phyloP scores from a whole-genome alignment of 2,888 invertebrate genomes.

The Heteropelma amictum region DNA sequence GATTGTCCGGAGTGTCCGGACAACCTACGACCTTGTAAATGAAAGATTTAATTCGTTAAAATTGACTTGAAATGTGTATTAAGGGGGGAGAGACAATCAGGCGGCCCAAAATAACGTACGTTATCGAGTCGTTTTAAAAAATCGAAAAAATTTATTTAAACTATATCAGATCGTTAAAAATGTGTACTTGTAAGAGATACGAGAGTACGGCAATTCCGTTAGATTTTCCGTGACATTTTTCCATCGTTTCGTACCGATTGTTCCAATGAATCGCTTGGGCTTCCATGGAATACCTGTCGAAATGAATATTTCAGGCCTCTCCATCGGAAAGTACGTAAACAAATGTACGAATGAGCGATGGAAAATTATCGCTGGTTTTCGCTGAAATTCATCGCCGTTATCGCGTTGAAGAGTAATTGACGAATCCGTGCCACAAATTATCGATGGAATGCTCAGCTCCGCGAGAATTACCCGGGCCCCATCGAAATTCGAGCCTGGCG shows the following conservation, averaged over 20 bases:
- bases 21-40: constrained; percentile 66
- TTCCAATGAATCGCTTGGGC: constrained; percentile 69
- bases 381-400: background rate
- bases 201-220: constrained; percentile 67
- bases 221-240: constrained; percentile 63
- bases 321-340: too few relatives aligned
- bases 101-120: too few relatives aligned
- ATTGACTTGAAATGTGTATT: background rate
- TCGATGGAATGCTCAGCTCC: constrained; percentile 68
- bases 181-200: constrained; percentile 65
- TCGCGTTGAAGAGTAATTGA: background rate
- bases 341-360: background rate
- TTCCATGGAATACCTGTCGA: constrained; percentile 67
- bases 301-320: background rate
- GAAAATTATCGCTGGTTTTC: too few relatives aligned
- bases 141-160: background rate
- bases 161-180: background rate
- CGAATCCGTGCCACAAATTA: constrained; percentile 60
- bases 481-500: constrained; percentile 65
- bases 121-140: background rate
- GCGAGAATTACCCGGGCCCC: constrained; percentile 65
- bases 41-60: background rate
- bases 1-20: constrained; percentile 64
- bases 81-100: background rate
- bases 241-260: constrained; percentile 60